These are phyloP conservation scores for Thrips palmi DNA, from an alignment of 1,140 invertebrate genomes.

Conservation along the genomic window DNA sequence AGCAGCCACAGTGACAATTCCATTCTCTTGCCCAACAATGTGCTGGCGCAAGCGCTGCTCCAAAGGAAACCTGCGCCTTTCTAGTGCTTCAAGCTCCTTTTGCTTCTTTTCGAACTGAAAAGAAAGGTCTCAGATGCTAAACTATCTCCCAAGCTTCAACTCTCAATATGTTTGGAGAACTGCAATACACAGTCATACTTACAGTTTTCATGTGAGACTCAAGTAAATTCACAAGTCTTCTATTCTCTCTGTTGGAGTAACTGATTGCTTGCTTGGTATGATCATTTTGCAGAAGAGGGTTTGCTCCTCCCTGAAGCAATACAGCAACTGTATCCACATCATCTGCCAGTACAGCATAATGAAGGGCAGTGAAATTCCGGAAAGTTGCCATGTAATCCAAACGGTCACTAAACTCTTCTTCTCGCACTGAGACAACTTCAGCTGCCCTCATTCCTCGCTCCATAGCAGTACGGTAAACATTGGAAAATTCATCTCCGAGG, in stretches of 20 bases:
- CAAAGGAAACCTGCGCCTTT: constrained; percentile 70
- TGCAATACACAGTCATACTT: constrained; percentile 13
- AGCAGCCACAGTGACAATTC: constrained; percentile 69
- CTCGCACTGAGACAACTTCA: constrained; percentile 44
- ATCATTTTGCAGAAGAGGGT: constrained; percentile 57
- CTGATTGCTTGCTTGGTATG: too few species aligned
- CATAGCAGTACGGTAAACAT: constrained; percentile 39
- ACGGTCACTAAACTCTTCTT: constrained; percentile 60
- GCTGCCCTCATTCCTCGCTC: constrained; percentile 34
- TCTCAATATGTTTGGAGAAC: too few species aligned
- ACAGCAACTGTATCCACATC: constrained; percentile 35
- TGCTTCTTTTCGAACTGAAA: constrained; percentile 30
- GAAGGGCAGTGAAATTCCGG: constrained; percentile 70
- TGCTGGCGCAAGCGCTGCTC: constrained; percentile 66
- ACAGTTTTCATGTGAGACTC: too few species aligned
- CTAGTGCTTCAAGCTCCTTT: constrained; percentile 48
- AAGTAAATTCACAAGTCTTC: too few species aligned
- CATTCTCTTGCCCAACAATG: constrained; percentile 78
- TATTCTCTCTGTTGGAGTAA: too few species aligned
- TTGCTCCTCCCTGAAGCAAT: constrained; percentile 44
- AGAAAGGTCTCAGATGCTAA: constrained; percentile 11
- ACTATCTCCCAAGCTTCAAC: too few species aligned
- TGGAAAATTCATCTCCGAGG: constrained; percentile 59
- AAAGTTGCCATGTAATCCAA: constrained; percentile 56
- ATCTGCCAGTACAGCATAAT: constrained; percentile 72